These are phyloP conservation scores for Daboia siamensis DNA, from an alignment of 2,113 vertebrate species.

Conservation along the genomic window DNA sequence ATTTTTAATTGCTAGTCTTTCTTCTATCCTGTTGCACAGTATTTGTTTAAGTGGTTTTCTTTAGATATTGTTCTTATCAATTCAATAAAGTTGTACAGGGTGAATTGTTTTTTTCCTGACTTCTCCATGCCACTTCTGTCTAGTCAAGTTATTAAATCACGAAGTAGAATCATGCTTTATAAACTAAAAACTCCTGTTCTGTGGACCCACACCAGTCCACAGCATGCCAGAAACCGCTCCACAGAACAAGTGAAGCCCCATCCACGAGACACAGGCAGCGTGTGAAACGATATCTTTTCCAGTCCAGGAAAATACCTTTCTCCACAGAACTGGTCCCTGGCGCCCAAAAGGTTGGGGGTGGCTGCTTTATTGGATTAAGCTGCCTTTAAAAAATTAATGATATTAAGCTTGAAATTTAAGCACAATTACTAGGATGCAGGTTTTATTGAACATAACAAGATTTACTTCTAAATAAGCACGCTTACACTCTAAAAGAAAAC, in stretches of 20 bases:
- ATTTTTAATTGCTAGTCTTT: not conserved
- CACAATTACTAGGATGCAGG: not conserved
- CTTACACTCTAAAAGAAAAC: not conserved
- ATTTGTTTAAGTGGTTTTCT: not conserved
- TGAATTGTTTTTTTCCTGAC: not conserved
- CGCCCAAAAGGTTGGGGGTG: not conserved
- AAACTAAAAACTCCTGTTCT: not conserved
- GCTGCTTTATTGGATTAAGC: not conserved
- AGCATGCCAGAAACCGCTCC: too few species aligned
- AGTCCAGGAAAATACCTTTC: too few species aligned
- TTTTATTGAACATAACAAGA: not conserved
- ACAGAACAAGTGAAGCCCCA: too few species aligned
- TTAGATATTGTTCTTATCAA: not conserved
- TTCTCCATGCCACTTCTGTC: not conserved
- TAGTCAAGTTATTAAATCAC: not conserved
- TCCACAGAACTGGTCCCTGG: too few species aligned
- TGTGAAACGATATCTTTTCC: too few species aligned
- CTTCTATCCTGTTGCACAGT: not conserved
- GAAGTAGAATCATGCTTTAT: not conserved
- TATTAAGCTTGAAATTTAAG: not conserved
- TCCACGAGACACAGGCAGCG: too few species aligned
- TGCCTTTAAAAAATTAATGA: not conserved
- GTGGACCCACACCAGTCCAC: too few species aligned
- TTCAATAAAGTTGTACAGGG: not conserved
- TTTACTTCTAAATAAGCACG: not conserved